Base-by-base conservation (phyloP, 2,888 invertebrate genomes). In the Pristionchus mayeri region DNA sequence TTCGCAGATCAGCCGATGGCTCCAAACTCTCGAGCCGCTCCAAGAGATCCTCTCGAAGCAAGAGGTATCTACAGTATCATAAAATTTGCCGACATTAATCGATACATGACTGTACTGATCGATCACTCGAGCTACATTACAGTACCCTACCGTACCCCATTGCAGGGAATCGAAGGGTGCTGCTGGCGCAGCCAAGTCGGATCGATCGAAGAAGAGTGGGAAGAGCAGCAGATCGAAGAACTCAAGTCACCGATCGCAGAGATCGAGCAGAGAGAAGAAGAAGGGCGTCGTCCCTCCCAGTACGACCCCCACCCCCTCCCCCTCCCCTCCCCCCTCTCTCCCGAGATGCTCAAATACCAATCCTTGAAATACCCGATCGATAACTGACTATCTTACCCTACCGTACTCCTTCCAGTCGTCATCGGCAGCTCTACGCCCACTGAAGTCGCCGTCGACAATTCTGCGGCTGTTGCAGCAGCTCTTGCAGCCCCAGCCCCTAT, bases 51-150 rank as follows among this genome's bases (percentile, higher is more conserved):
- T n/a, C 40, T 24, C 71, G 71, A 37, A n/a, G 21, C 40, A 71
- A 71, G 71, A 71, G 71, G 40, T n/a, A n/a, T n/a, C n/a, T 71
- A n/a, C n/a, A n/a, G n/a, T 40, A 21, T 71, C 71, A 18, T 40
- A 71, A 71, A 40, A 71, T n/a, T 40, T 71, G n/a, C n/a, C 40
- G 13, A 0, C 44, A 40, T 9, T 3, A 16, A n/a, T n/a, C n/a
- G n/a, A n/a, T n/a, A n/a, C n/a, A n/a, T n/a, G n/a, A n/a, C n/a
- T n/a, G n/a, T n/a, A n/a, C n/a, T n/a, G n/a, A n/a, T n/a, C n/a
- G n/a, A n/a, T n/a, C n/a, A n/a, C n/a, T n/a, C n/a, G n/a, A n/a
- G n/a, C n/a, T n/a, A n/a, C n/a, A 21, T n/a, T 54, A 54, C 54
- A 13, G 54, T 13, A 54, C 3, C 24, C 71, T 40, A 71, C 40